Evolutionary conservation across 1,140 invertebrate genomes (phyloP), one percentile per base, ranked within the genome.

Genomic region (Whitmania pigra): DNA sequence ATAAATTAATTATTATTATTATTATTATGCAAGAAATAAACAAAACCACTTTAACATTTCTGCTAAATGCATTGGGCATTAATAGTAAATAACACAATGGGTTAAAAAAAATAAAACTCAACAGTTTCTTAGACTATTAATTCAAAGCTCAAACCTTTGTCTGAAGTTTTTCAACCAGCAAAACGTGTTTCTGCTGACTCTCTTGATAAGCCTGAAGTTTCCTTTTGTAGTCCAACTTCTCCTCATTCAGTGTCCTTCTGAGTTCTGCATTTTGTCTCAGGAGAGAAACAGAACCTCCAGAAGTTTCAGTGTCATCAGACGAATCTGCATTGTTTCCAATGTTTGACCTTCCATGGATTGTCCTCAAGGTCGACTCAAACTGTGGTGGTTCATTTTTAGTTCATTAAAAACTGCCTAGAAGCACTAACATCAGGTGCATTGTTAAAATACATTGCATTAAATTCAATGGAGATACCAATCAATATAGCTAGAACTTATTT

Each of bases 191-290:
- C 57, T 31, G 22, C 15, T 63, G 57, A 63, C 22, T 31, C 20
- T 25, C 57, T 31, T 63, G 22, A 31, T 31, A 63, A 63, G 11
- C 29, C 22, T 63, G 22, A 31, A 63, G 22, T 31, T 63, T 63
- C 22, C 57, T 22, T 63, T 63, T 63, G 57, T 63, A 63, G 22
- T 63, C 57, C 57, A 63, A 31, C 22, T 25, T 22, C 9, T 63
- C 57, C 22, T 63, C 29, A 13, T 63, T 22, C 57, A 22, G 9
- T 13, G 57, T 31, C 57, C 29, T 22, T 15, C 57, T 22, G 1
- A 25, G 22, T 31, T 63, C 57, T 63, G 57, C 22, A 22, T 25
- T 22, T 63, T 63, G 57, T 63, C 29, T 63, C 2, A 63, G 18
- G 11, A 63, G 22, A 25, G 57, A 63, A 63, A 31, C 29, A 11